Evolutionary conservation across 2,797 vertebrate species (phyloP), one percentile per base, ranked within the genome.

Genomic region (Sebastolobus alascanus): DNA sequence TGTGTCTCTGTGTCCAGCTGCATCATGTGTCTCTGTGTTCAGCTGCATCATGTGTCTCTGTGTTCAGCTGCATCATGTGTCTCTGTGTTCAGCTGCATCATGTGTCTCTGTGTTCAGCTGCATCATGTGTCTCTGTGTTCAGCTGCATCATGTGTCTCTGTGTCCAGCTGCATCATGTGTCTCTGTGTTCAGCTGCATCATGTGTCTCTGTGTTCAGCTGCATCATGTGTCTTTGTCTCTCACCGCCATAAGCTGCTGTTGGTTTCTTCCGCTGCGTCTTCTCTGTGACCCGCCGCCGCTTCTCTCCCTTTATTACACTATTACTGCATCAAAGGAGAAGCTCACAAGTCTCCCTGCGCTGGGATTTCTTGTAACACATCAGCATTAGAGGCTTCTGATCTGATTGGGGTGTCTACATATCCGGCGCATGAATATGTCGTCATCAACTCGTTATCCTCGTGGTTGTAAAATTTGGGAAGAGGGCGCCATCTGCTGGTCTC

Each of bases 351-450:
- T 40, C 11, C 1, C 31, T 27, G 63, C 3, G 1, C 13, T 18
- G 8, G 11, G 5, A 27, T 29, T 73, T 31, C 65, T 89, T 82
- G 68, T 89, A 90, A 94, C 95, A 96, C 95, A 95, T 96, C 95
- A 96, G 93, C 95, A 69, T 67, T 93, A n/a, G 5, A 5, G 1
- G 1, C 4, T 25, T 25, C 31, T 43, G 61, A 22, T 0, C 22
- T 12, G 43, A 25, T 37, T 18, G 6, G 4, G 4, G 16, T 13
- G 16, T 13, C 6, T 31, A 56, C 73, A 90, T 64, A 43, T 95
- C 92, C 95, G 95, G 91, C 93, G 94, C 94, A 37, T 6, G 11
- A 40, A 65, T 29, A 12, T 63, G n/a, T 8, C 94, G 93, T 95
- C 87, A 92, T 70, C 73, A 55, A 22, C 10, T 20, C 46, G 46